Evolutionary conservation across 2,888 invertebrate genomes (phyloP), one percentile per base, ranked within the genome.

Genomic region (Aquatica leii): DNA sequence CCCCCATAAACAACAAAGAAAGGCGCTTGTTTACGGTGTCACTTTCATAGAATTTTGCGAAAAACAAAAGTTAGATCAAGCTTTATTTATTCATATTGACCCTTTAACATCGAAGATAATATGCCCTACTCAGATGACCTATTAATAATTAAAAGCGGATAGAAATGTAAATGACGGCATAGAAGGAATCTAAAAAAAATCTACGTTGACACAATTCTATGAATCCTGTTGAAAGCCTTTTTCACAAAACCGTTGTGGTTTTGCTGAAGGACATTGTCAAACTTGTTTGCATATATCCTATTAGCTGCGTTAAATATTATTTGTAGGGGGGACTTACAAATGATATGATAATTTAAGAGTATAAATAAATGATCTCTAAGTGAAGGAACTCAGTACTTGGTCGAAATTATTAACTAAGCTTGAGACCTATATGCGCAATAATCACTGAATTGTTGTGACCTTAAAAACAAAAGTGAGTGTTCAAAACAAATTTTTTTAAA

Each of bases 311-410:
- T n/a, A n/a, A n/a, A n/a, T n/a, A n/a, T 54, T 41, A 41, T 61
- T 50, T 49, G 55, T 46, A 50, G 57, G 54, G 51, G 65, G 65
- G 61, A 54, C 34, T 55, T 59, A 54, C 54, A 49, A 62, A 65
- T 65, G 65, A 65, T 65, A 65, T 65, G 65, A 65, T 65, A 65
- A 65, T 65, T 59, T 61, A 62, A 53, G 53, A 62, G 59, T 65
- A 65, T 65, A 65, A 65, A 65, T 65, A 62, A 65, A 62, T 65
- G 62, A 51, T 55, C 50, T 51, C 55, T 51, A 51, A 61, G 24
- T 53, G 64, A 62, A 35, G 49, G 50, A 48, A 54, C 52, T 59
- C 54, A 63, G 63, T 60, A 41, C 50, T 60, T 46, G 9, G 24
- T 55, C 60, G 48, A 60, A 56, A 64, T 54, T 54, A 54, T 48